A percentile compares a stretch with the other conserved stretches of the same genome.
phyloP scores from a whole-genome alignment of 2,797 vertebrate species.

The Sebastes baramenuke region DNA sequence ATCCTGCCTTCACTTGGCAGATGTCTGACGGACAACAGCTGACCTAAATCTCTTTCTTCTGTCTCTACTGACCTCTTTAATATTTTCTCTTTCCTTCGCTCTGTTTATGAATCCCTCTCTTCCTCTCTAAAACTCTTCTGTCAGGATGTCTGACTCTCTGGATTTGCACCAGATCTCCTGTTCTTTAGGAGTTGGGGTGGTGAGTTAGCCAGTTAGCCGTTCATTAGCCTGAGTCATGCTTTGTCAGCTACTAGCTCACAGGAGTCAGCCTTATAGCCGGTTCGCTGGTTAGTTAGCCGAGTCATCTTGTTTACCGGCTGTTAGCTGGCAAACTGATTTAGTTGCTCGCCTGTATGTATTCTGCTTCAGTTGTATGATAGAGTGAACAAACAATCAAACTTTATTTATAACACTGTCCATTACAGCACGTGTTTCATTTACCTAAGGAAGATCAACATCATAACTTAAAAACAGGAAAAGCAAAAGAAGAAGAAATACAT shows the following conservation, averaged over 20 bases:
- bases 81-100: background rate
- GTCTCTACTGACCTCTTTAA: background rate
- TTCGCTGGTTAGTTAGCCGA: background rate
- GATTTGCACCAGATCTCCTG: conserved; percentile 74
- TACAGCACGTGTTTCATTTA: background rate
- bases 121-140: background rate
- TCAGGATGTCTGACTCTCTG: conserved; percentile 70
- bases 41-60: background rate
- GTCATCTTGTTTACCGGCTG: background rate
- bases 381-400: background rate
- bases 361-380: background rate
- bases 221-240: conserved; percentile 11
- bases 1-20: background rate
- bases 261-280: background rate
- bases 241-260: background rate
- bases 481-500: background rate
- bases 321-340: background rate
- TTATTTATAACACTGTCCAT: background rate
- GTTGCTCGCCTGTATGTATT: background rate
- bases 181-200: conserved; percentile 61
- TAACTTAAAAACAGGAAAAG: background rate
- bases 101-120: background rate
- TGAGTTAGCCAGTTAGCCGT: conserved; percentile 57
- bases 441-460: background rate
- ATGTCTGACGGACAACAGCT: background rate